These are phyloP conservation scores for Rhynchopsitta pachyrhyncha DNA, from an alignment of 2,113 vertebrate genomes.

Conservation along the genomic window DNA sequence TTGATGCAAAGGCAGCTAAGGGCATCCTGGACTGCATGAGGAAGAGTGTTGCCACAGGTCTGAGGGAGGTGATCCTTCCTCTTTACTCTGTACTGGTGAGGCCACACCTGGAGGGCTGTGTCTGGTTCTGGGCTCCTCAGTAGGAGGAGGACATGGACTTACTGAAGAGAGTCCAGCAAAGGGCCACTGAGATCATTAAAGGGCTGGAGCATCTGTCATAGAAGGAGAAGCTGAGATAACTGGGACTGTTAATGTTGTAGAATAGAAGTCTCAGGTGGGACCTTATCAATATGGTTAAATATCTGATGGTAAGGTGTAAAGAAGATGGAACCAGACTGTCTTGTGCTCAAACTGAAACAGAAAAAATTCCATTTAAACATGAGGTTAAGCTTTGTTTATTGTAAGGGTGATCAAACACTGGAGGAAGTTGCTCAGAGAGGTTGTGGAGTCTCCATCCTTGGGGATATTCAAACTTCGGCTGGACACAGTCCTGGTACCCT, in stretches of 20 bases:
- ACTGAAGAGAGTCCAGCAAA: not conserved
- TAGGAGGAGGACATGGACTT: not conserved
- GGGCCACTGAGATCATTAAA: not conserved
- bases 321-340: not conserved
- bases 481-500: not conserved
- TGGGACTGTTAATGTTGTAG: not conserved
- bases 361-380: not conserved
- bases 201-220: not conserved
- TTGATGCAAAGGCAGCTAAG: not conserved
- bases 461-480: not conserved
- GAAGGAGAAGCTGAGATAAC: not conserved
- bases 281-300: not conserved
- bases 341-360: not conserved
- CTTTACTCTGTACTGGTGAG: not conserved
- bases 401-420: not conserved
- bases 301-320: not conserved
- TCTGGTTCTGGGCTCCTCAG: not conserved
- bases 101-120: not conserved
- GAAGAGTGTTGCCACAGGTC: not conserved
- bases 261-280: not conserved
- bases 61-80: not conserved
- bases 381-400: not conserved
- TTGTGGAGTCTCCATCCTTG: not conserved
- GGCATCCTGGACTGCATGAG: not conserved
- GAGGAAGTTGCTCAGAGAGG: not conserved